Percentiles rank a stretch among this genome's conserved stretches.
Evolutionary conservation across 2,113 vertebrate species (phyloP).

Genomic region (Trematocara stigmaticum): DNA sequence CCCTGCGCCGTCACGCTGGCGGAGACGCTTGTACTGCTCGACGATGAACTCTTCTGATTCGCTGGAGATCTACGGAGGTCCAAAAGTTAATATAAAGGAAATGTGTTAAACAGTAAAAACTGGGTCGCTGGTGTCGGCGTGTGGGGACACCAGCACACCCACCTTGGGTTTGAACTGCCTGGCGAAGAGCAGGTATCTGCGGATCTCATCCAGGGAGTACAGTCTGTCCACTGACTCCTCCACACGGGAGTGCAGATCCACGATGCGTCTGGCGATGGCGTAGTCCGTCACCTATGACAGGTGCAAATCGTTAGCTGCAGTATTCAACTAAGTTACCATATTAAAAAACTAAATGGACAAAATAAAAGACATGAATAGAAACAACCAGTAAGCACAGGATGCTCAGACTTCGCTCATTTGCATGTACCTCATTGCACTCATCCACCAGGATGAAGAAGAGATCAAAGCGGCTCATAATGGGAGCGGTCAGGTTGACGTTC

Average conservation of each 20-base stretch:
- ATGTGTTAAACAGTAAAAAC: rapidly evolving
- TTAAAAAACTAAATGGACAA: rapidly evolving
- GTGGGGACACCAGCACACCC: background rate
- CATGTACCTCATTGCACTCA: slow-evolving; percentile 91
- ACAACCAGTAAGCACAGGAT: background rate
- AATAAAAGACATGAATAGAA: background rate
- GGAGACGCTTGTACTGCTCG: slow-evolving; percentile 94
- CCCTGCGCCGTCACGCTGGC: slow-evolving; percentile 88
- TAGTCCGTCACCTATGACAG: slow-evolving; percentile 88
- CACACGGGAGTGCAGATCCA: slow-evolving; percentile 91
- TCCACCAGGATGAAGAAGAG: slow-evolving; percentile 99
- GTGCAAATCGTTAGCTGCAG: background rate
- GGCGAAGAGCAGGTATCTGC: slow-evolving; percentile 94
- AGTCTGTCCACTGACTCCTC: slow-evolving; percentile 90
- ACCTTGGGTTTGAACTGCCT: slow-evolving; percentile 98
- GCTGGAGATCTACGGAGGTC: slow-evolving; percentile 82
- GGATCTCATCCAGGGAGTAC: slow-evolving; percentile 93
- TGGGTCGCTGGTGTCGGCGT: rapidly evolving
- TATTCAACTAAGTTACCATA: background rate
- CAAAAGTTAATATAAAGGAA: background rate
- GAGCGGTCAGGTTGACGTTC: slow-evolving; percentile 91
- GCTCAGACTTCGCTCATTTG: rapidly evolving
- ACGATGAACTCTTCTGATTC: slow-evolving; percentile 98
- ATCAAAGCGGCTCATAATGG: slow-evolving; percentile 98
- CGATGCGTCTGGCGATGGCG: slow-evolving; percentile 94